phyloP scores from a whole-genome alignment of 2,797 vertebrate species.

The Esox lucius region DNA sequence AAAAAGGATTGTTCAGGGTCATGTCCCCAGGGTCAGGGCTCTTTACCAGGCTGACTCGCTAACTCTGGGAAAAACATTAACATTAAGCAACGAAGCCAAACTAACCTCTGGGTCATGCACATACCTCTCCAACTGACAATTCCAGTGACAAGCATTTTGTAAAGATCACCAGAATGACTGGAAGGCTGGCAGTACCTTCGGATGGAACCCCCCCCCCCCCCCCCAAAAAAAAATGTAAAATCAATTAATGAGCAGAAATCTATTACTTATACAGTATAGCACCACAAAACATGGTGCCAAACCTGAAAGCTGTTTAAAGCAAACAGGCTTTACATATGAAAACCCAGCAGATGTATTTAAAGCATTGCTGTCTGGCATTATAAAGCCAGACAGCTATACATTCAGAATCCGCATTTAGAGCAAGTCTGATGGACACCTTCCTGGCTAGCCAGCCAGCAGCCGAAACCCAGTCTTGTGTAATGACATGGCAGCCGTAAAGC shows the following conservation, averaged over 20 bases:
- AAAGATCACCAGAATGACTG: not conserved
- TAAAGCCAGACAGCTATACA: slow-evolving; percentile 21
- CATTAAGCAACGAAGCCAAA: slow-evolving; percentile 20
- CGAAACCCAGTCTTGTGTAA: slow-evolving; percentile 46
- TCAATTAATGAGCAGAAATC: not conserved
- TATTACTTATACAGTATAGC: not conserved
- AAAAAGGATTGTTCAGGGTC: slow-evolving; percentile 38
- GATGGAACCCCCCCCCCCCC: not conserved
- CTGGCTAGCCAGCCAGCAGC: slow-evolving; percentile 27
- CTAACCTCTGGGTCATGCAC: not conserved
- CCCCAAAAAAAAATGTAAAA: not conserved
- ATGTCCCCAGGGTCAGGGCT: slow-evolving; percentile 34
- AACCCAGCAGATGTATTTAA: slow-evolving; percentile 26
- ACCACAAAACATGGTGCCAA: not conserved
- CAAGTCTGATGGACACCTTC: slow-evolving; percentile 26
- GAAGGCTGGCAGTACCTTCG: not conserved
- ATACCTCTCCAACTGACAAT: not conserved
- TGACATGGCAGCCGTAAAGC: slow-evolving; percentile 42
- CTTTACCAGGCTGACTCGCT: slow-evolving; percentile 28
- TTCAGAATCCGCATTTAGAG: slow-evolving; percentile 3
- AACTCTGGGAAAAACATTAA: not conserved
- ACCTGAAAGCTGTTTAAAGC: not conserved
- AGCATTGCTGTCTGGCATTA: slow-evolving; percentile 10
- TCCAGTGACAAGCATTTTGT: not conserved
- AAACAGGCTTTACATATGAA: slow-evolving; percentile 20